A percentile compares a stretch with the other conserved stretches of the same genome.
Conservation (phyloP, 2,113 vertebrate species). For the Emydocephalus ijimae region DNA sequence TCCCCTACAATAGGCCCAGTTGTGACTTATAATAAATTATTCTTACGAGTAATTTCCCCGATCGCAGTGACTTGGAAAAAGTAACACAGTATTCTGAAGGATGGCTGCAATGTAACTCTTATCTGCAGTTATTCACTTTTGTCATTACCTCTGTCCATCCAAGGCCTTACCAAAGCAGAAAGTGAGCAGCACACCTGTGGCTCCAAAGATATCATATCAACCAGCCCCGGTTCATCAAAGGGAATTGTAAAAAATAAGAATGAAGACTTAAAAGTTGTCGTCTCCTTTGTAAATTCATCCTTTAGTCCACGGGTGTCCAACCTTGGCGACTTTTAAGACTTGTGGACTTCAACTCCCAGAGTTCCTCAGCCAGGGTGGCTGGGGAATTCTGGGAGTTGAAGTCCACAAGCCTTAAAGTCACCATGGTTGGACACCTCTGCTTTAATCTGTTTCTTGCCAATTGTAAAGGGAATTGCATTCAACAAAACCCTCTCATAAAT, state of each 20-base stretch:
- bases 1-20: background rate
- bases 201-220: background rate
- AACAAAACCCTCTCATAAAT: slow-evolving; percentile 16
- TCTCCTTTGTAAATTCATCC: slow-evolving; percentile 46
- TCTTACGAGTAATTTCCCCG: background rate
- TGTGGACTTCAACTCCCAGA: background rate
- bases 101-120: background rate
- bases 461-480: slow-evolving; percentile 35
- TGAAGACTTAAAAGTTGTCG: slow-evolving; percentile 42
- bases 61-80: background rate
- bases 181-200: background rate
- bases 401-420: background rate
- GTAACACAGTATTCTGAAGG: background rate
- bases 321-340: background rate
- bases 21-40: background rate
- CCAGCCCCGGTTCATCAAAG: slow-evolving; percentile 38
- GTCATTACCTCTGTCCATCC: background rate
- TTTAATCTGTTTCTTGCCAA: slow-evolving; percentile 38
- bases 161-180: no score
- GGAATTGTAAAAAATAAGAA: slow-evolving; percentile 46
- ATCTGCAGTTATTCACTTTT: background rate
- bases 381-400: background rate
- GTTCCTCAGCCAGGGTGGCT: no score
- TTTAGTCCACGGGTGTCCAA: background rate
- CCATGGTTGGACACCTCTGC: background rate